These are phyloP conservation scores for Ptychobarbus kaznakovi DNA, from an alignment of 2,797 vertebrate species.

Conservation along the genomic window DNA sequence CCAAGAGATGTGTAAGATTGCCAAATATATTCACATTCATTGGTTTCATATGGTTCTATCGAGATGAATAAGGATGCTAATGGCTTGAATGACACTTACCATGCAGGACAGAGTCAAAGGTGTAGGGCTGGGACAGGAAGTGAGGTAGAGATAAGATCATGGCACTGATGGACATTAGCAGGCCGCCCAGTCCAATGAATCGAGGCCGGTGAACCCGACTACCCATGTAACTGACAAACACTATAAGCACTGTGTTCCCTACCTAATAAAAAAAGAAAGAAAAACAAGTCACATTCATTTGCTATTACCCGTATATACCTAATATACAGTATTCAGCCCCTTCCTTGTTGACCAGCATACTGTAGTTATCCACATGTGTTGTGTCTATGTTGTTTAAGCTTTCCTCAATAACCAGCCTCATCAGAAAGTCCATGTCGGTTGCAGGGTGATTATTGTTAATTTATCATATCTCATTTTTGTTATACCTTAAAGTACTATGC, in stretches of 20 bases:
- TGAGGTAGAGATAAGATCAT: constrained; percentile 92
- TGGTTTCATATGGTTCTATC: not conserved
- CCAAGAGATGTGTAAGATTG: not conserved
- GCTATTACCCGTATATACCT: not conserved
- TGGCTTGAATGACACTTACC: constrained; percentile 68
- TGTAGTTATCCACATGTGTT: too few relatives aligned
- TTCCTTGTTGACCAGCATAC: not conserved
- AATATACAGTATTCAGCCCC: not conserved
- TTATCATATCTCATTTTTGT: too few relatives aligned
- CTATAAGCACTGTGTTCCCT: constrained; percentile 90
- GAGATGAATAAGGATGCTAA: not conserved
- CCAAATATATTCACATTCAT: not conserved
- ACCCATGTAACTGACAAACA: constrained; percentile 97
- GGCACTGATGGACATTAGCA: constrained; percentile 89
- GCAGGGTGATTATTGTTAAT: too few relatives aligned
- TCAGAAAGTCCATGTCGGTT: too few relatives aligned
- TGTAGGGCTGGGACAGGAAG: constrained; percentile 87
- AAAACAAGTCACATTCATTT: constrained; percentile 20
- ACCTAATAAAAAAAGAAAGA: constrained; percentile 74
- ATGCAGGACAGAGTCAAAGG: constrained; percentile 69
- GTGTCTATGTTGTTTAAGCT: too few relatives aligned
- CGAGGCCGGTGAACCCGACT: constrained; percentile 90
- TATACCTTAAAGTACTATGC: too few relatives aligned
- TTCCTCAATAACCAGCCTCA: too few relatives aligned
- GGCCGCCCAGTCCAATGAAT: constrained; percentile 86